Evolutionary conservation across 2,888 invertebrate species (phyloP).

Genomic region (Litoditis marina): DNA sequence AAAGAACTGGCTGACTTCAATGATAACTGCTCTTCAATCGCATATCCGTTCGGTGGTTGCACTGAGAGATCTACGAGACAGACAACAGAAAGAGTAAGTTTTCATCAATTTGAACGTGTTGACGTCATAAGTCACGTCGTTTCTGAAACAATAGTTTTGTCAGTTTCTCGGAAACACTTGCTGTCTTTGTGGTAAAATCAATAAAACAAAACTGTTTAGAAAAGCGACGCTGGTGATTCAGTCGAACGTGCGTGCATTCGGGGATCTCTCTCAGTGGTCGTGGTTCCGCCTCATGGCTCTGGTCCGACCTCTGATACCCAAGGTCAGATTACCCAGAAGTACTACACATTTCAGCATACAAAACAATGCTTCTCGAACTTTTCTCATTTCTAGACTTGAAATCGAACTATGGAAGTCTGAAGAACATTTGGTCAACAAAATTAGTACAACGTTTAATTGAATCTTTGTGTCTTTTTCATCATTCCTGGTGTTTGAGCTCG

Average conservation of each 20-base stretch:
- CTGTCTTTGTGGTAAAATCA: constrained; percentile 1
- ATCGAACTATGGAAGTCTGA: too few species aligned
- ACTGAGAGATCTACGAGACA: constrained; percentile 23
- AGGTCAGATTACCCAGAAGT: constrained; percentile 1
- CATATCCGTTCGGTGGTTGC: constrained; percentile 41
- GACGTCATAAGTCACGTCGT: background rate
- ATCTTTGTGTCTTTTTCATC: too few species aligned
- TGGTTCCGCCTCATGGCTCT: constrained; percentile 49
- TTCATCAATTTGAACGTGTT: too few species aligned
- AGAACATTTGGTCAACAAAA: too few species aligned
- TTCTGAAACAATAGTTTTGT: background rate
- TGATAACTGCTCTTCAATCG: constrained; percentile 45
- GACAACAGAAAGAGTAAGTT: constrained; percentile 30
- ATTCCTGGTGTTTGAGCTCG: too few species aligned
- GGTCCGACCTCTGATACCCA: constrained; percentile 48
- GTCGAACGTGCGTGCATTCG: constrained; percentile 45
- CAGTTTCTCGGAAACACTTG: too few species aligned
- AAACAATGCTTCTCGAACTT: too few species aligned
- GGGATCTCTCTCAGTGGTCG: constrained; percentile 44
- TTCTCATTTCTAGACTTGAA: too few species aligned
- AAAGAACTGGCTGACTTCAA: constrained; percentile 24
- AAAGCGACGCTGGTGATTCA: constrained; percentile 45
- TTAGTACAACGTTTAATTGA: too few species aligned
- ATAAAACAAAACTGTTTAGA: constrained; percentile 20
- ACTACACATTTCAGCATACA: too few species aligned